Percentiles rank a stretch among this genome's conserved stretches.
Evolutionary conservation across 2,888 invertebrate genomes (phyloP).

Genomic region (Microctonus aethiopoides): DNA sequence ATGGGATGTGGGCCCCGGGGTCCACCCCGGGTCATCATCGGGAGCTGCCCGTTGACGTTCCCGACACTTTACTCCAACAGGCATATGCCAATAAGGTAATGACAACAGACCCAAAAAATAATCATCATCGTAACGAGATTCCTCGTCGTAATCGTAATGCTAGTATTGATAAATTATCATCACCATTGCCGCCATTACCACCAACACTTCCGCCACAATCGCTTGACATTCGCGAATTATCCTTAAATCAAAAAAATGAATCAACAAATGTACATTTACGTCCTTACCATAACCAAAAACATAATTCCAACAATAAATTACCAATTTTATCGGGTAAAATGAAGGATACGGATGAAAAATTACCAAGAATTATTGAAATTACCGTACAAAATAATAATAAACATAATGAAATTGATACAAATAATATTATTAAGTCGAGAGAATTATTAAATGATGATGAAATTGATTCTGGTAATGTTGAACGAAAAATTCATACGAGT

Average conservation of each 20-base stretch:
- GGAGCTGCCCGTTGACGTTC: slow-evolving; percentile 99
- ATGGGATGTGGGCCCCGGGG: slow-evolving; percentile 67
- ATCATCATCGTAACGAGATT: slow-evolving; percentile 51
- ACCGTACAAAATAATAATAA: slow-evolving; percentile 37
- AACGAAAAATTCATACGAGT: slow-evolving; percentile 4
- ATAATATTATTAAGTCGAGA: slow-evolving; percentile 41
- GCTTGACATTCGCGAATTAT: slow-evolving; percentile 44
- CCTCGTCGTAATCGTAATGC: slow-evolving; percentile 20
- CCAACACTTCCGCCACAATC: slow-evolving; percentile 51
- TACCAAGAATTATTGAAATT: slow-evolving; percentile 35
- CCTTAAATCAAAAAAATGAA: slow-evolving; percentile 54
- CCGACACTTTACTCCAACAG: slow-evolving; percentile 75
- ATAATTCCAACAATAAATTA: slow-evolving; percentile 69
- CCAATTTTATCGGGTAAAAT: slow-evolving; percentile 64
- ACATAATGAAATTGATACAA: slow-evolving; percentile 26
- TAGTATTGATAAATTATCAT: slow-evolving; percentile 36
- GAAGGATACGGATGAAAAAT: slow-evolving; percentile 54
- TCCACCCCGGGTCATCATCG: slow-evolving; percentile 81
- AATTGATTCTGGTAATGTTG: slow-evolving; percentile 38
- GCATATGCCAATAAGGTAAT: slow-evolving; percentile 69
- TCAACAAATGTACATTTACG: slow-evolving; percentile 68
- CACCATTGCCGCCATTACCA: slow-evolving; percentile 44
- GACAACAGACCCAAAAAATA: slow-evolving; percentile 51
- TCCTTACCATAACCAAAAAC: slow-evolving; percentile 67
- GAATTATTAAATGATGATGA: slow-evolving; percentile 51